A percentile compares a stretch with the other conserved stretches of the same genome.
Conservation (phyloP, 2,113 vertebrate genomes). For the Anas platyrhynchos region DNA sequence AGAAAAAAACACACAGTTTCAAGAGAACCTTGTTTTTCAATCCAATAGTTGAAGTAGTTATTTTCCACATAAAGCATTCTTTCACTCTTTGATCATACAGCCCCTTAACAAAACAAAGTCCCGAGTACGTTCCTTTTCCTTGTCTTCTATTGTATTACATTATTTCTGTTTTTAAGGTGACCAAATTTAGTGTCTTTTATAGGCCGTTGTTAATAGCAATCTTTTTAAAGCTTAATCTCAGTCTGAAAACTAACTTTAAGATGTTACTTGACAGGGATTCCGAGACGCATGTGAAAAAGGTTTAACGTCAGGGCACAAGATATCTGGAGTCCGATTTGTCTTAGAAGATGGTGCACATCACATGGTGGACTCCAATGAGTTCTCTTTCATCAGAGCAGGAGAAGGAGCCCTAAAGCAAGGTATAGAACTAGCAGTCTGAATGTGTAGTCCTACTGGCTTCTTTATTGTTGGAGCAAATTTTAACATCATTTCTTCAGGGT, state of each 20-base stretch:
- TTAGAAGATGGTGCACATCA: conserved; percentile 91
- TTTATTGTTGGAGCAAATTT: neutral
- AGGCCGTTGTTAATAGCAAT: neutral
- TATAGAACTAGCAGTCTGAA: neutral
- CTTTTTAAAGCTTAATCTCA: neutral
- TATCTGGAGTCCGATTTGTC: conserved; percentile 89
- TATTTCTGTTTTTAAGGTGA: neutral
- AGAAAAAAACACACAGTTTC: accelerated
- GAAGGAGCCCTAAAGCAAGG: conserved; percentile 96
- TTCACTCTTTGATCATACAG: neutral
- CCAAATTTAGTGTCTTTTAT: neutral
- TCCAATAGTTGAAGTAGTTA: neutral
- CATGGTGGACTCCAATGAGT: conserved; percentile 96
- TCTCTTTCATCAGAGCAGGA: conserved; percentile 93
- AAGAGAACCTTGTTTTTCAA: neutral
- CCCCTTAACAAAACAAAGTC: neutral
- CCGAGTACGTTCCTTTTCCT: neutral
- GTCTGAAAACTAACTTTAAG: neutral
- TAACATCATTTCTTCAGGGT: neutral
- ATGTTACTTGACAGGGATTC: conserved; percentile 83
- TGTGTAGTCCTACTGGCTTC: accelerated
- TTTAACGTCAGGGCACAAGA: conserved; percentile 84
- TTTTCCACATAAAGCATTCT: neutral
- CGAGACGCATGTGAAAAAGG: conserved; percentile 91
- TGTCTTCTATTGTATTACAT: neutral